Conservation (phyloP, 2,888 invertebrate species). For the Steinernema hermaphroditum region DNA sequence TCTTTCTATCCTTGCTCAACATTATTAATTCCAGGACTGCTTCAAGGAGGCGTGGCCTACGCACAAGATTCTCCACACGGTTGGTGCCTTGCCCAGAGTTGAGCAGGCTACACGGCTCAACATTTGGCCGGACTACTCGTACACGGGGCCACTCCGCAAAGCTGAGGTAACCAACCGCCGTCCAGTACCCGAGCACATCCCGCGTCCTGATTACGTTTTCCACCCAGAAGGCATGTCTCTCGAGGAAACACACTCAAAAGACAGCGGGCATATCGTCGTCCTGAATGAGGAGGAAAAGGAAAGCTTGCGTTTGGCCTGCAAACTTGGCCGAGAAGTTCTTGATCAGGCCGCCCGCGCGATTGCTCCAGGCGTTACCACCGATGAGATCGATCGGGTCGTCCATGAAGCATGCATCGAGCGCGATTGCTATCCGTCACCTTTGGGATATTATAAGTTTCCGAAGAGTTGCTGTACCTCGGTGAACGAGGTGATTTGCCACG, state of each 20-base stretch:
- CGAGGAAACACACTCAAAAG: constrained; percentile 41
- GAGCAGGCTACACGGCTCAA: background rate
- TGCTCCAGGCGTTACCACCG: constrained; percentile 89
- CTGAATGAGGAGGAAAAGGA: constrained; percentile 93
- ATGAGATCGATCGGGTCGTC: constrained; percentile 84
- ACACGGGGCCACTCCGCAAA: constrained; percentile 36
- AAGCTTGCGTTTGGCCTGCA: constrained; percentile 87
- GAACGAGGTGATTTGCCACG: constrained; percentile 76
- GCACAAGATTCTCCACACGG: constrained; percentile 86
- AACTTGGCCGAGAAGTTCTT: constrained; percentile 78
- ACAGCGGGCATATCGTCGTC: constrained; percentile 42
- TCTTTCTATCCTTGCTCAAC: too few relatives aligned
- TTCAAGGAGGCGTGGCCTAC: constrained; percentile 92
- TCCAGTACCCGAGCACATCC: constrained; percentile 80
- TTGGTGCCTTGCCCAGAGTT: too few relatives aligned
- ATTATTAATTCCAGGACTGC: constrained; percentile 76
- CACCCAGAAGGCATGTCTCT: constrained; percentile 77
- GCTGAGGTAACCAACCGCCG: constrained; percentile 69
- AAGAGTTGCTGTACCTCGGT: constrained; percentile 90
- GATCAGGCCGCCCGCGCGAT: constrained; percentile 89
- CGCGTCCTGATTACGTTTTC: constrained; percentile 91
- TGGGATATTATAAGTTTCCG: constrained; percentile 97
- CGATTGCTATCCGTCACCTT: constrained; percentile 97
- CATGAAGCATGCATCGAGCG: constrained; percentile 72
- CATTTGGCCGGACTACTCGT: constrained; percentile 1